Evolutionary conservation across 2,888 invertebrate genomes (phyloP).

Genomic region (Synanthedon vespiformis): DNA sequence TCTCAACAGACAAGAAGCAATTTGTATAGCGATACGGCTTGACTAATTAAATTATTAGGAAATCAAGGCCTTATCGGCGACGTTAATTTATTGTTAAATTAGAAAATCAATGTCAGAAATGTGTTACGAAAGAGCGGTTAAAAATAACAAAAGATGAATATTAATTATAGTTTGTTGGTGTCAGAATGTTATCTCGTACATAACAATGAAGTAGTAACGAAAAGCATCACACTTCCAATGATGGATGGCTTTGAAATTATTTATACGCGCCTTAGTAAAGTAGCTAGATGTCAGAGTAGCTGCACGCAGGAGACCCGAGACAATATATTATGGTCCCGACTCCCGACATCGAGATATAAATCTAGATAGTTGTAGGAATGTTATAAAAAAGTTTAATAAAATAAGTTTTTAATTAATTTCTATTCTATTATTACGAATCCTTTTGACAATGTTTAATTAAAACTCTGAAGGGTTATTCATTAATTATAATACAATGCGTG

Average conservation of each 20-base stretch:
- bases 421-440: too few relatives aligned
- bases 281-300: background rate
- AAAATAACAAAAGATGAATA: background rate
- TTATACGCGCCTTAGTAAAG: constrained; percentile 3
- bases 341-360: too few relatives aligned
- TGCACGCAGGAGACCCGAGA: constrained; percentile 13
- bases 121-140: background rate
- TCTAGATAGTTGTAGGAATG: too few relatives aligned
- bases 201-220: constrained; percentile 21
- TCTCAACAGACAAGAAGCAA: constrained; percentile 21
- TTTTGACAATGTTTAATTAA: constrained; percentile 7
- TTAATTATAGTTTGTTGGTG: background rate
- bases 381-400: too few relatives aligned
- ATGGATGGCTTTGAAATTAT: constrained; percentile 29
- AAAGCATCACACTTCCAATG: constrained; percentile 26
- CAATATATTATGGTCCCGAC: constrained; percentile 9
- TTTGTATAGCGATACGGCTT: constrained; percentile 30
- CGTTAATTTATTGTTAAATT: background rate
- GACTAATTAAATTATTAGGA: constrained; percentile 30
- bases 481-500: constrained; percentile 19
- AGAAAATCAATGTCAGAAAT: background rate
- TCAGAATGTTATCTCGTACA: constrained; percentile 8
- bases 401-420: too few relatives aligned
- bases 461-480: constrained; percentile 32
- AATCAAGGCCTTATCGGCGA: constrained; percentile 12